Conservation (phyloP, 2,888 invertebrate species). For the Nemoura dubitans region DNA sequence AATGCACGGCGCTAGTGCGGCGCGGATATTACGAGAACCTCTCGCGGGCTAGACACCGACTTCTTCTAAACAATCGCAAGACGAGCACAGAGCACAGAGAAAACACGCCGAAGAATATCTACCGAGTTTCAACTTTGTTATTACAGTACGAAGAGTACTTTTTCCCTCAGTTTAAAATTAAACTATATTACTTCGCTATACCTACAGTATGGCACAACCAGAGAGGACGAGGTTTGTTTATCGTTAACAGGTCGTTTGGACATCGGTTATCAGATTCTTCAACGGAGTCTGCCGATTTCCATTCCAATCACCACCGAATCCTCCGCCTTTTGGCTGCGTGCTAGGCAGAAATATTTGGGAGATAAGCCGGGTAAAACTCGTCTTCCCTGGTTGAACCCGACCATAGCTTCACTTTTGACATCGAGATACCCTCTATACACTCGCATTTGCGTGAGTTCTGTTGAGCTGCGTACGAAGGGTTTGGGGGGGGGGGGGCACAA, state of each 20-base stretch:
- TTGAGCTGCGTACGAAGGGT: slow-evolving; percentile 44
- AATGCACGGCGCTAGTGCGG: no score
- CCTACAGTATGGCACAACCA: not conserved
- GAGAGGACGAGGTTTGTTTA: no score
- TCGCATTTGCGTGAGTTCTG: no score
- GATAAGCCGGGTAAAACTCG: no score
- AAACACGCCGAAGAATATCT: not conserved
- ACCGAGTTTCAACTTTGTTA: not conserved
- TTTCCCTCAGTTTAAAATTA: not conserved
- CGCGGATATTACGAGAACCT: no score
- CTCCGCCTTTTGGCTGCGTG: not conserved
- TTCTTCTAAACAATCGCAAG: not conserved
- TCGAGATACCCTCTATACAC: no score
- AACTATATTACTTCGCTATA: not conserved
- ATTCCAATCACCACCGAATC: slow-evolving; percentile 18
- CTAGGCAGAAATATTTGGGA: no score
- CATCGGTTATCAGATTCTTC: no score
- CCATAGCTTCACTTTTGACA: no score
- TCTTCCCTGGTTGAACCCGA: no score
- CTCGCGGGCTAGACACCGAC: not conserved
- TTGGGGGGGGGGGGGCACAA: slow-evolving; percentile 40
- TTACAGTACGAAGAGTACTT: not conserved
- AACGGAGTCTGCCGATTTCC: no score
- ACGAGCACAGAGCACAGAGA: not conserved
- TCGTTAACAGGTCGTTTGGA: no score